These are phyloP conservation scores for Artibeus jamaicensis DNA, from an alignment of 2,797 vertebrate genomes.

Conservation along the genomic window DNA sequence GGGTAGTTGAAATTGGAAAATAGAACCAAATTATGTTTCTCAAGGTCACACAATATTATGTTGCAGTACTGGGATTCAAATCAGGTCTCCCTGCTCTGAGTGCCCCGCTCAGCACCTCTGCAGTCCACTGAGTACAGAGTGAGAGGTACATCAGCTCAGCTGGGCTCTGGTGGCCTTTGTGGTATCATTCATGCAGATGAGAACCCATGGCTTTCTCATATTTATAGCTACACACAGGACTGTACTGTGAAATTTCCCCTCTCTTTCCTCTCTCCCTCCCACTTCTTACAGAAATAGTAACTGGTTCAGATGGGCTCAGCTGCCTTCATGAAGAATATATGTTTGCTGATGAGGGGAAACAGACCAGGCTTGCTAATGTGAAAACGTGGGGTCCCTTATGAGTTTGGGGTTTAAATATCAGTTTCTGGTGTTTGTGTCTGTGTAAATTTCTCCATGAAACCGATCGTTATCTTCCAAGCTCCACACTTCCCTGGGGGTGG, in stretches of 20 bases:
- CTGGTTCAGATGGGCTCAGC: slow-evolving; percentile 46
- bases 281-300: slow-evolving; percentile 67
- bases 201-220: slow-evolving; percentile 2
- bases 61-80: neutral
- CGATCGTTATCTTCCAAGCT: neutral
- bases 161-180: neutral
- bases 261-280: neutral
- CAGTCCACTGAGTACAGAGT: neutral
- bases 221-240: slow-evolving; percentile 6
- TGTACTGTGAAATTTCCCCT: neutral
- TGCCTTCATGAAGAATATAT: slow-evolving; percentile 66
- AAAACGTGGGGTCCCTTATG: slow-evolving; percentile 35
- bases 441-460: slow-evolving; percentile 14
- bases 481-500: neutral
- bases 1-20: neutral
- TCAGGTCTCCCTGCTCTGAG: neutral
- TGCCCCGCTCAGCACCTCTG: neutral
- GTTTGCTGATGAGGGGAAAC: slow-evolving; percentile 53
- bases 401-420: slow-evolving; percentile 52
- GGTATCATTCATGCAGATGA: neutral
- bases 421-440: slow-evolving; percentile 50
- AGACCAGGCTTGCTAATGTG: slow-evolving; percentile 57
- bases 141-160: neutral
- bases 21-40: neutral
- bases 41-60: neutral